A percentile compares a stretch with the other conserved stretches of the same genome.
phyloP scores from a whole-genome alignment of 1,140 invertebrate genomes.

The Sarcophaga bullata region DNA sequence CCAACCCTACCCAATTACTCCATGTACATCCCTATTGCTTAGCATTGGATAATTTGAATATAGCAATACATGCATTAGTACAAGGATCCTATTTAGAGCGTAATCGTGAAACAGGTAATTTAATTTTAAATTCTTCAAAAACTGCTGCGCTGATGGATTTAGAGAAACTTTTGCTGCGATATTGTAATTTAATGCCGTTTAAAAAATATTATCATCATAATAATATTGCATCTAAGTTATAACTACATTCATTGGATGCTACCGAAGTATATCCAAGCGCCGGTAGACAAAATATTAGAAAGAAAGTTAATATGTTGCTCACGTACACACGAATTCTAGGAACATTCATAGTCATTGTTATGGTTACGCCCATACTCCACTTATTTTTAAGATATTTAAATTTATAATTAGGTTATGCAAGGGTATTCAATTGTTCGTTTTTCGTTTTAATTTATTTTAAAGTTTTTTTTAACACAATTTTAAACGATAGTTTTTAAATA shows the following conservation, averaged over 20 bases:
- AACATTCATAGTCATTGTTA: conserved; percentile 43
- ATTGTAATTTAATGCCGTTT: conserved; percentile 62
- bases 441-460: not conserved
- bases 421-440: not conserved
- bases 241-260: conserved; percentile 46
- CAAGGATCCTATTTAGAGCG: conserved; percentile 55
- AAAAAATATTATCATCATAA: conserved; percentile 53
- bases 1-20: conserved; percentile 48
- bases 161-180: conserved; percentile 54
- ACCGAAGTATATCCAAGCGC: not conserved
- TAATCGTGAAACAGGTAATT: conserved; percentile 51
- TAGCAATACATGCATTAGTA: conserved; percentile 58
- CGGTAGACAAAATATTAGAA: conserved; percentile 1
- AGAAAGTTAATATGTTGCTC: conserved; percentile 22
- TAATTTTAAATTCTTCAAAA: conserved; percentile 45
- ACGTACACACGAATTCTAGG: conserved; percentile 38
- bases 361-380: conserved; percentile 36
- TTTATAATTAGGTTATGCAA: conserved; percentile 16
- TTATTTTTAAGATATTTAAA: conserved; percentile 38
- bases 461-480: not conserved
- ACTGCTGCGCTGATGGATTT: conserved; percentile 46
- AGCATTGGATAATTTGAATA: conserved; percentile 68
- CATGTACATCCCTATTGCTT: conserved; percentile 72
- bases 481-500: not conserved
- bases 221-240: conserved; percentile 58